Base-by-base conservation (phyloP, 1,140 invertebrate genomes). In the Piezodorus guildinii region DNA sequence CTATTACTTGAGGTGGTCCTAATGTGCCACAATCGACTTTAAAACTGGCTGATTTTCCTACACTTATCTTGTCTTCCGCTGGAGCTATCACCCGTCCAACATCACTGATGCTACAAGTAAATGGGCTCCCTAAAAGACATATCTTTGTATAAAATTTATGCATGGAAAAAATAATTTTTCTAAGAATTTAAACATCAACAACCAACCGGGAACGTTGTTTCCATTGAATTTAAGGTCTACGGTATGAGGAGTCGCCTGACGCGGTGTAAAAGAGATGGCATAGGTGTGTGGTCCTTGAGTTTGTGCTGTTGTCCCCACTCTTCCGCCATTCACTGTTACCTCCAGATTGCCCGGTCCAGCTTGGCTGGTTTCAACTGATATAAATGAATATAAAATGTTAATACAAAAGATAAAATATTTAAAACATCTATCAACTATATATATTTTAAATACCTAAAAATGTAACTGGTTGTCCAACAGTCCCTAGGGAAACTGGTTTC, bases 331-430 rank as follows among this genome's bases (percentile, higher is more conserved):
- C 2, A 99, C 94, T 0, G 93, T 94, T 30, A 98, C 94, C 75
- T 98, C 96, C 51, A 99, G 76, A 76, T 97, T 97, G 12, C 96
- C 96, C 30, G 84, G 92, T 27, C 96, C 96, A 27, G 94, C 94
- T 76, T 94, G 89, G 72, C 91, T 91, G 12, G 95, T 97, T 78
- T 99, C 94, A 68, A 99, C 96, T 95, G 46, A 49, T 49, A 17
- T 49, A n/a, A 19, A 49, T 19, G 14, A 49, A 19, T 21, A 21
- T 19, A 3, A 19, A 49, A n/a, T 49, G 46, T 17, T 49, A 49
- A 19, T 49, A 1, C 14, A 49, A 2, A 21, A 49, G 45, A 21
- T n/a, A 19, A 49, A 6, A 49, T 49, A 17, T 49, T 49, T 2
- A 17, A 49, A 21, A 49, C 17, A 8, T 49, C 19, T 17, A 17